phyloP scores from a whole-genome alignment of 2,888 invertebrate species.

The Strigamia maritima region DNA sequence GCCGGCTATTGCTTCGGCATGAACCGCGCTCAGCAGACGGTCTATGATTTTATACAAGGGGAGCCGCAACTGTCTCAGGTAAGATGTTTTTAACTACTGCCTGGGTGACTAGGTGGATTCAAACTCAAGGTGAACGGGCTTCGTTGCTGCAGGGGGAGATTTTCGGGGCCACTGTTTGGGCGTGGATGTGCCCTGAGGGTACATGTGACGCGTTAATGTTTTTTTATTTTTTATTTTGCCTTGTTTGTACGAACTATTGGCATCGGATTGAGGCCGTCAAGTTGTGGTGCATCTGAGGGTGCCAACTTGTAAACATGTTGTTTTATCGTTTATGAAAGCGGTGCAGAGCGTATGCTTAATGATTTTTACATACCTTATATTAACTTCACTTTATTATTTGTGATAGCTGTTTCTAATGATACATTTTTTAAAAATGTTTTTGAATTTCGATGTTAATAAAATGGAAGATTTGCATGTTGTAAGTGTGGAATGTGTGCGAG shows the following conservation, averaged over 20 bases:
- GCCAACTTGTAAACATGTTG: not conserved
- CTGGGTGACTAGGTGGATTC: not conserved
- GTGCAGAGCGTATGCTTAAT: too few species aligned
- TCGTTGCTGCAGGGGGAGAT: not conserved
- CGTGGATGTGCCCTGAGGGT: not conserved
- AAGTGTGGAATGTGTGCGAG: too few species aligned
- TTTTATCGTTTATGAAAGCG: not conserved
- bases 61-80: not conserved
- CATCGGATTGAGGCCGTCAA: not conserved
- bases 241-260: not conserved
- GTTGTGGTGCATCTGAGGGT: too few species aligned
- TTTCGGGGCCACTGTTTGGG: not conserved
- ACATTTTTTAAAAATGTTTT: too few species aligned
- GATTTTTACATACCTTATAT: too few species aligned
- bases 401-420: too few species aligned
- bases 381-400: too few species aligned
- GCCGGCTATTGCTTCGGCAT: not conserved
- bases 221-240: not conserved
- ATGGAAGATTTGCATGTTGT: too few species aligned
- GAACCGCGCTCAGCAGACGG: not conserved
- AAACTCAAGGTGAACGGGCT: not conserved
- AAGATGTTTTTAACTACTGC: not conserved
- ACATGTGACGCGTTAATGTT: not conserved
- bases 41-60: not conserved
- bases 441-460: too few species aligned